Evolutionary conservation across 2,888 invertebrate species (phyloP).

Genomic region (Mayetiola destructor): DNA sequence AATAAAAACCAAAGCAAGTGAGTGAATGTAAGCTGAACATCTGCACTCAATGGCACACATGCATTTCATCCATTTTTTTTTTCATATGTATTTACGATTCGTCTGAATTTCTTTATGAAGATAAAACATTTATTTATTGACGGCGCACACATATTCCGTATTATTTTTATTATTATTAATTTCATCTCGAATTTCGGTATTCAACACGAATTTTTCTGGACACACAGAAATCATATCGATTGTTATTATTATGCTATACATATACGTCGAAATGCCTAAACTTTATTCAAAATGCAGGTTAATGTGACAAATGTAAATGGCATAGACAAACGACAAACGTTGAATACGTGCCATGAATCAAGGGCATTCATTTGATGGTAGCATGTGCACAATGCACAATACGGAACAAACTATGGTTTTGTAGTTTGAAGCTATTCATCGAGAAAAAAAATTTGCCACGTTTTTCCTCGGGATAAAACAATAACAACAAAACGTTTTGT

Average conservation of each 20-base stretch:
- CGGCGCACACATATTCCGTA: conserved; percentile 2
- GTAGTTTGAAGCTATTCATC: background rate
- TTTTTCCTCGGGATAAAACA: background rate
- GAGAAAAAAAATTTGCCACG: conserved; percentile 5
- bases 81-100: too few relatives aligned
- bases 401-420: too few relatives aligned
- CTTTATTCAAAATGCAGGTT: conserved; percentile 12
- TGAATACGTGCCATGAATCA: conserved; percentile 4
- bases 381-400: background rate
- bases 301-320: conserved; percentile 8
- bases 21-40: conserved; percentile 9
- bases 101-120: conserved; percentile 6
- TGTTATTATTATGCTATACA: too few relatives aligned
- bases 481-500: background rate
- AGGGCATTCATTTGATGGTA: background rate
- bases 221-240: too few relatives aligned
- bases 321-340: background rate
- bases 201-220: too few relatives aligned
- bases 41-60: conserved; percentile 9
- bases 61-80: too few relatives aligned
- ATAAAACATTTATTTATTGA: too few relatives aligned
- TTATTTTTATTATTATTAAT: conserved; percentile 1
- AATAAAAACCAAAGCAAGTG: background rate
- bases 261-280: too few relatives aligned
- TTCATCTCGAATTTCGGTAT: background rate